A percentile compares a stretch with the other conserved stretches of the same genome.
These are phyloP conservation scores for Melipona beecheii DNA, from an alignment of 2,888 invertebrate genomes.

Conservation along the genomic window DNA sequence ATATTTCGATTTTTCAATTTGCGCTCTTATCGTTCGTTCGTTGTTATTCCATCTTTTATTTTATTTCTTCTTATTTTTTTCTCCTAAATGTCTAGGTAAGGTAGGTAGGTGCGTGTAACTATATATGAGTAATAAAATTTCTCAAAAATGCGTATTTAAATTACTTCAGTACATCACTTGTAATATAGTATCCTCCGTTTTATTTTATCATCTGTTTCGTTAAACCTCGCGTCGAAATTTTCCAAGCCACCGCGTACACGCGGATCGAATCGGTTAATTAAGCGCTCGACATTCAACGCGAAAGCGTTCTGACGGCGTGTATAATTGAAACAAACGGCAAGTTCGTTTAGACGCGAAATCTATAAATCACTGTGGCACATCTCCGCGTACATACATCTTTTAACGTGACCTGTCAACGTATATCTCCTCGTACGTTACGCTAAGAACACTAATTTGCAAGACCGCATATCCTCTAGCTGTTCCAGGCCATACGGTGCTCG, in stretches of 20 bases:
- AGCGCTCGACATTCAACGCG: background rate
- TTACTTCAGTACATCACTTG: too few species aligned
- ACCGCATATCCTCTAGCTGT: background rate
- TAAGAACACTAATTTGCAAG: conserved; percentile 21
- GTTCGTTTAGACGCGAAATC: background rate
- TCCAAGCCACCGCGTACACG: background rate
- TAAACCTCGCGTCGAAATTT: background rate
- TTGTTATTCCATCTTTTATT: too few species aligned
- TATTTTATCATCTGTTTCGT: too few species aligned
- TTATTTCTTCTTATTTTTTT: too few species aligned
- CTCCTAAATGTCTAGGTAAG: too few species aligned
- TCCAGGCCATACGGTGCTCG: background rate
- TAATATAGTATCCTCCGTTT: too few species aligned
- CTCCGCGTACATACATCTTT: conserved; percentile 7
- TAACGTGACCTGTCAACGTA: conserved; percentile 19
- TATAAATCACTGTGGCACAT: conserved; percentile 15
- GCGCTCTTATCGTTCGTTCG: too few species aligned
- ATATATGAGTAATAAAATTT: too few species aligned
- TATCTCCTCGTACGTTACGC: background rate
- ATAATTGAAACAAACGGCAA: conserved; percentile 8
- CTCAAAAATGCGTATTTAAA: too few species aligned
- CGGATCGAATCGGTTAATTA: background rate
- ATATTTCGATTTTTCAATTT: too few species aligned
- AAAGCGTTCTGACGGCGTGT: background rate
- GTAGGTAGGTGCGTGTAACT: too few species aligned